Conservation (phyloP, 2,797 vertebrate genomes). For the Glossophaga mutica region DNA sequence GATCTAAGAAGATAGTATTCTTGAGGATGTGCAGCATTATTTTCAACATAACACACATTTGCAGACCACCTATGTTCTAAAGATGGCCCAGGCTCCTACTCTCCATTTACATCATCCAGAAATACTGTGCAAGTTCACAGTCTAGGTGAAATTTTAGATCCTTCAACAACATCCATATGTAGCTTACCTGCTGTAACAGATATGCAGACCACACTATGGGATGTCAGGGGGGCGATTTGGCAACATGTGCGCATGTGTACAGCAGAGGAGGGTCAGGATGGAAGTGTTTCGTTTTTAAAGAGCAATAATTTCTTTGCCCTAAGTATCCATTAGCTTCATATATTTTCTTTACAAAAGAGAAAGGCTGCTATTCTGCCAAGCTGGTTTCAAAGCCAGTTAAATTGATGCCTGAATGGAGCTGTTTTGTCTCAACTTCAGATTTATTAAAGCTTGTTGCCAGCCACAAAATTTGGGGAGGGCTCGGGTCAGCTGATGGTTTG, state of each 20-base stretch:
- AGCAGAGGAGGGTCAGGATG: background rate
- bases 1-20: background rate
- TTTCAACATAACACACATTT: background rate
- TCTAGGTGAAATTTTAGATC: background rate
- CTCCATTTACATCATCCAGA: background rate
- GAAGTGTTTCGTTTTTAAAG: background rate
- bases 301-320: background rate
- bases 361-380: background rate
- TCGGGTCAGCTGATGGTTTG: background rate
- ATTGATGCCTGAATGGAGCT: background rate
- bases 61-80: background rate
- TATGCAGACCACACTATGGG: background rate
- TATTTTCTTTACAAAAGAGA: background rate
- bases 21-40: background rate
- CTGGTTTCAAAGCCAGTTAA: conserved; percentile 11
- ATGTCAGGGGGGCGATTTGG: background rate
- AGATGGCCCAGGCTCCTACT: background rate
- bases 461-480: background rate
- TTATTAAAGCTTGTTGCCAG: background rate
- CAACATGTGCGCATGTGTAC: background rate
- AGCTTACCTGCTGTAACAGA: background rate
- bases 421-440: background rate
- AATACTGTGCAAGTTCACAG: background rate
- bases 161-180: background rate
- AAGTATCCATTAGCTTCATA: background rate